phyloP scores from a whole-genome alignment of 2,888 invertebrate genomes.

The Cyclophora punctaria region DNA sequence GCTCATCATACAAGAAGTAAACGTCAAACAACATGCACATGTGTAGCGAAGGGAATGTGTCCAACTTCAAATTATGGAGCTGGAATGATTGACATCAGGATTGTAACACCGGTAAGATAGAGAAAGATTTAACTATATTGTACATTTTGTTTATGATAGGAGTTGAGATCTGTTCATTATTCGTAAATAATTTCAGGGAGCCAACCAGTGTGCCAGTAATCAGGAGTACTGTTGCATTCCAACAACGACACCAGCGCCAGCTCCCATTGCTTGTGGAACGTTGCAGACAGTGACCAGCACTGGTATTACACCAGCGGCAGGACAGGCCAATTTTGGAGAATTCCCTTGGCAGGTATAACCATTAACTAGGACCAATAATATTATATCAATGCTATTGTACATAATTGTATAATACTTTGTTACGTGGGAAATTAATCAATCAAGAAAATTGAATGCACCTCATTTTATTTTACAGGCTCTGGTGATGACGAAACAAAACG shows the following conservation, averaged over 20 bases:
- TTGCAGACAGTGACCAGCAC: conserved; percentile 48
- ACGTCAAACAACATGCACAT: conserved; percentile 38
- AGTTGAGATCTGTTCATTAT: neutral
- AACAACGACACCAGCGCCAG: conserved; percentile 19
- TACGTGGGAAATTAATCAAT: too few relatives aligned
- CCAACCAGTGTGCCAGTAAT: conserved; percentile 46
- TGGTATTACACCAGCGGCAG: conserved; percentile 50
- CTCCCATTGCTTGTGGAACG: conserved; percentile 58
- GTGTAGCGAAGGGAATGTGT: conserved; percentile 57
- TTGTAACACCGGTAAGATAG: conserved; percentile 73
- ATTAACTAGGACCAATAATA: too few relatives aligned
- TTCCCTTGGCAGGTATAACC: conserved; percentile 81
- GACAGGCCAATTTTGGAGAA: conserved; percentile 79
- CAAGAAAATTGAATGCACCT: too few relatives aligned
- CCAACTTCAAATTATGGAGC: conserved; percentile 52
- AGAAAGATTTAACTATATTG: neutral
- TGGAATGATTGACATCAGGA: conserved; percentile 77
- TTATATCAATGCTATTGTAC: too few relatives aligned
- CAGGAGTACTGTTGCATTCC: conserved; percentile 56
- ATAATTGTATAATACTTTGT: too few relatives aligned
- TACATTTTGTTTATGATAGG: neutral
- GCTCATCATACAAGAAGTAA: too few relatives aligned
- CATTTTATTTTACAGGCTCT: conserved; percentile 53
- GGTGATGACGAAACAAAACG: conserved; percentile 73
- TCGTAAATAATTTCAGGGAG: conserved; percentile 16